Base-by-base conservation (phyloP, 2,113 vertebrate species). In the Hippocampus zosterae region DNA sequence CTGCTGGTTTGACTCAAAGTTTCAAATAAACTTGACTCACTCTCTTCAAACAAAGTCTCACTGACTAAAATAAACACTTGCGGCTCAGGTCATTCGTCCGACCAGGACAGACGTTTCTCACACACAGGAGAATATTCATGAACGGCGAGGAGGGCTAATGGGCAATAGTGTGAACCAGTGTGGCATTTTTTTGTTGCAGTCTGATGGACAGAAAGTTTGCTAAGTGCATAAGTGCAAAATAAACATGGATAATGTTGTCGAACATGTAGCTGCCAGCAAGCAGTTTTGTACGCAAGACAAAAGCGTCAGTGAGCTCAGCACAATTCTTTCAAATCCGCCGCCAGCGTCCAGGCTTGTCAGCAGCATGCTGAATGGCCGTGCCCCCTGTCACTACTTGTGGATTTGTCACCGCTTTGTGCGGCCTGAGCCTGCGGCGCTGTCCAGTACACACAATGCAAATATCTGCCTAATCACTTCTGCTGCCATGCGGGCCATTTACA, bases 1-100 rank as follows among this genome's bases (percentile, higher is more conserved):
- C 93, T 92, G 92, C 93, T 93, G 91, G 93, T 21, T 52, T 52
- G 3, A 48, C 89, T 93, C 84, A 92, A 92, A 92, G 93, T 98
- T 96, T 97, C 91, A 95, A 97, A 96, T 97, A 95, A 97, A 96
- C 92, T 90, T 91, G 87, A 92, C 82, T 79, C 68, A 84, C 68
- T 82, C 50, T 59, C 8, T 68, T 80, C 19, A 70, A 78, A 41
- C 42, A 4, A 65, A 76, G 11, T 25, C 23, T 21, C 61, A 11
- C 9, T 19, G 27, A 70, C 13, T 27, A 57, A 29, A 57, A 57
- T 21, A n/a, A 2, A 5, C 18, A 8, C 18, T 16, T 53, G 52
- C 53, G 11, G 8, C 11, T 55, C 21, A 21, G 9, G 25, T 56
- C n/a, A 56, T 56, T 55, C n/a, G 19, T 56, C 53, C 53, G 13